Percentiles rank a stretch among this genome's conserved stretches.
These are phyloP conservation scores for Cyprinodon brontotheroides DNA, from an alignment of 2,113 vertebrate species.

Conservation along the genomic window DNA sequence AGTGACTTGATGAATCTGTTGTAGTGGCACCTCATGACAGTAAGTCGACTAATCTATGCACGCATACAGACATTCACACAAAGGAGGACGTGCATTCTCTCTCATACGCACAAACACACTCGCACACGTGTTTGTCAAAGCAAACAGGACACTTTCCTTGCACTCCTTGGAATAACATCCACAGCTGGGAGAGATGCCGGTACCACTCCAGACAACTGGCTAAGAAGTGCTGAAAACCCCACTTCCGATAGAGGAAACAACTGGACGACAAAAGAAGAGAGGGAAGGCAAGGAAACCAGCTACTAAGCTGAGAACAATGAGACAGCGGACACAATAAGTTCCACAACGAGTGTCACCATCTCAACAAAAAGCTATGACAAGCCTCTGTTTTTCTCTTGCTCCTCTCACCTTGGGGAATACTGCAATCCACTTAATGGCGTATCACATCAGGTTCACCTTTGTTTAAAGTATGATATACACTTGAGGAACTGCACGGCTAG, in stretches of 20 bases:
- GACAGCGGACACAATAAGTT: constrained; percentile 38
- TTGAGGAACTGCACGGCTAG: constrained; percentile 9
- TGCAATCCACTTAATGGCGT: constrained; percentile 54
- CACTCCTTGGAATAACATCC: constrained; percentile 65
- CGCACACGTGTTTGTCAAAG: constrained; percentile 30
- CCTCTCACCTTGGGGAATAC: constrained; percentile 27
- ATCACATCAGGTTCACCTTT: constrained; percentile 15
- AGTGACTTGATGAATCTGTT: constrained; percentile 49
- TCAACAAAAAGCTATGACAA: constrained; percentile 26
- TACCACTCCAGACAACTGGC: constrained; percentile 59
- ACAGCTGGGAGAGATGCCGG: constrained; percentile 58
- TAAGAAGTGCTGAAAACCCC: constrained; percentile 67
- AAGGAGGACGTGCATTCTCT: neutral
- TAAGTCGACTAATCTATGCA: constrained; percentile 36
- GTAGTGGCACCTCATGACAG: constrained; percentile 70
- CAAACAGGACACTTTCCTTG: constrained; percentile 70
- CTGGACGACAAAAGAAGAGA: constrained; percentile 75
- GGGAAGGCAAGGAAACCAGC: constrained; percentile 64
- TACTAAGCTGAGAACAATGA: constrained; percentile 67
- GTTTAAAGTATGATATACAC: constrained; percentile 14
- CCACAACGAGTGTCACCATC: constrained; percentile 7
- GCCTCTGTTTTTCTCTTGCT: constrained; percentile 25
- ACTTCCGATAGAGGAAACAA: constrained; percentile 76
- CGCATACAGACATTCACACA: constrained; percentile 30
- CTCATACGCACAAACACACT: constrained; percentile 5